Percentiles rank a stretch among this genome's conserved stretches.
Evolutionary conservation across 2,113 vertebrate species (phyloP).

Genomic region (Semicossyphus pulcher): DNA sequence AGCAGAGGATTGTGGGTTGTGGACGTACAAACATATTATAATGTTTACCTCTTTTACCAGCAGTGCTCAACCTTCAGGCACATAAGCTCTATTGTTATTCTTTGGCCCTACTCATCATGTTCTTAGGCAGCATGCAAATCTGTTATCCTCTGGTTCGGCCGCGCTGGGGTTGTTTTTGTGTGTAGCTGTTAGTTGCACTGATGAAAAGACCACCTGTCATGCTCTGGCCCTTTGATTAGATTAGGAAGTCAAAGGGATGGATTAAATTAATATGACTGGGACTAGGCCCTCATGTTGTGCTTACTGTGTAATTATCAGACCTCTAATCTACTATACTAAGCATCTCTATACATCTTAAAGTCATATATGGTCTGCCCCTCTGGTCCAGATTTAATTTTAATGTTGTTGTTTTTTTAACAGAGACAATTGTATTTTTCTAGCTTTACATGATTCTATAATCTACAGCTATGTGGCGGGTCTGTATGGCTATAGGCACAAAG

Average conservation of each 20-base stretch:
- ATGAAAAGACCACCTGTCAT: slow-evolving; percentile 81
- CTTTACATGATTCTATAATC: neutral
- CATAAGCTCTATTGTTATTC: slow-evolving; percentile 63
- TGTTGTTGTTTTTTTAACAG: neutral
- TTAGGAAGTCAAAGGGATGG: slow-evolving; percentile 63
- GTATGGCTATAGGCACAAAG: no score
- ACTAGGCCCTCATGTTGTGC: slow-evolving; percentile 31
- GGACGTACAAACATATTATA: slow-evolving; percentile 23
- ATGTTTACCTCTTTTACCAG: slow-evolving; percentile 43
- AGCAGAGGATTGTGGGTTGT: slow-evolving; percentile 5
- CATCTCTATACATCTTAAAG: slow-evolving; percentile 29
- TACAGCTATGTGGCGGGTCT: no score
- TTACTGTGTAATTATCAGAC: slow-evolving; percentile 50
- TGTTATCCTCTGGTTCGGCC: slow-evolving; percentile 53
- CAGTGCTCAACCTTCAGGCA: slow-evolving; percentile 43
- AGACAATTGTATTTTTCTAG: neutral
- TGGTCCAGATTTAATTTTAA: slow-evolving; percentile 4
- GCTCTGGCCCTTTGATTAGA: slow-evolving; percentile 72
- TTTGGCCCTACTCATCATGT: slow-evolving; percentile 56
- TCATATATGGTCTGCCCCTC: neutral
- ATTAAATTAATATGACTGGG: slow-evolving; percentile 68
- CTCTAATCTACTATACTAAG: slow-evolving; percentile 16
- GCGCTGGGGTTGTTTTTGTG: slow-evolving; percentile 64
- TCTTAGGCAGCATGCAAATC: slow-evolving; percentile 63
- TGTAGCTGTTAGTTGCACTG: slow-evolving; percentile 60